These are phyloP conservation scores for Oeneis ivallda DNA, from an alignment of 2,888 invertebrate genomes.

Conservation along the genomic window DNA sequence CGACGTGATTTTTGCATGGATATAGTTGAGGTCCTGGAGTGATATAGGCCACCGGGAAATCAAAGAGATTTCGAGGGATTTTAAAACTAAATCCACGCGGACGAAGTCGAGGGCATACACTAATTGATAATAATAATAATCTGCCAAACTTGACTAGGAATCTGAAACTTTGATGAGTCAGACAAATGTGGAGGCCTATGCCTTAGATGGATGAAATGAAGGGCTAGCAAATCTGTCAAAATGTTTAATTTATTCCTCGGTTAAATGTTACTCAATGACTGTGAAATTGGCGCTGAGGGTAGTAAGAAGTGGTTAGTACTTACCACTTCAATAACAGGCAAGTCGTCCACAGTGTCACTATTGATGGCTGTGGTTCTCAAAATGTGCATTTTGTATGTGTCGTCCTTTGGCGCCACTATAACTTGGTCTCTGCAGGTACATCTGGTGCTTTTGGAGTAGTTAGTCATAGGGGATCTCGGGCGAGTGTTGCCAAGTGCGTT, in stretches of 20 bases:
- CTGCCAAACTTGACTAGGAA: too few relatives aligned
- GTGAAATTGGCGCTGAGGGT: not conserved
- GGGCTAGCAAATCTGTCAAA: not conserved
- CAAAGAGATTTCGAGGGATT: too few relatives aligned
- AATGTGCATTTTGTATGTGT: slow-evolving; percentile 55
- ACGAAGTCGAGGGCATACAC: too few relatives aligned
- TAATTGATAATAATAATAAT: too few relatives aligned
- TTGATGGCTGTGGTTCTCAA: slow-evolving; percentile 71
- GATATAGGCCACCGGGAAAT: too few relatives aligned
- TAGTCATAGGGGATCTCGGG: slow-evolving; percentile 45
- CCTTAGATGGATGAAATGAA: too few relatives aligned
- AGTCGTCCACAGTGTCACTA: slow-evolving; percentile 54
- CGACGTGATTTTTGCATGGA: too few relatives aligned
- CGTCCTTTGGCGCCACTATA: slow-evolving; percentile 49
- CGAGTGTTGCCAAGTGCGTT: slow-evolving; percentile 54
- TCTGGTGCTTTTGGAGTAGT: slow-evolving; percentile 46
- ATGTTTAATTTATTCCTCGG: not conserved
- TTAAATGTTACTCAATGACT: too few relatives aligned
- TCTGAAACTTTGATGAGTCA: too few relatives aligned
- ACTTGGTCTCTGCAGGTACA: slow-evolving; percentile 58
- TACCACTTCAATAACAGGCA: slow-evolving; percentile 54
- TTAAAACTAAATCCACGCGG: too few relatives aligned
- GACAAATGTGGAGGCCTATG: too few relatives aligned
- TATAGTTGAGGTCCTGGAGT: too few relatives aligned
- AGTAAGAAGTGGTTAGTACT: slow-evolving; percentile 45